A percentile compares a stretch with the other conserved stretches of the same genome.
Evolutionary conservation across 2,113 vertebrate genomes (phyloP).

Genomic region (Polyodon spathula): DNA sequence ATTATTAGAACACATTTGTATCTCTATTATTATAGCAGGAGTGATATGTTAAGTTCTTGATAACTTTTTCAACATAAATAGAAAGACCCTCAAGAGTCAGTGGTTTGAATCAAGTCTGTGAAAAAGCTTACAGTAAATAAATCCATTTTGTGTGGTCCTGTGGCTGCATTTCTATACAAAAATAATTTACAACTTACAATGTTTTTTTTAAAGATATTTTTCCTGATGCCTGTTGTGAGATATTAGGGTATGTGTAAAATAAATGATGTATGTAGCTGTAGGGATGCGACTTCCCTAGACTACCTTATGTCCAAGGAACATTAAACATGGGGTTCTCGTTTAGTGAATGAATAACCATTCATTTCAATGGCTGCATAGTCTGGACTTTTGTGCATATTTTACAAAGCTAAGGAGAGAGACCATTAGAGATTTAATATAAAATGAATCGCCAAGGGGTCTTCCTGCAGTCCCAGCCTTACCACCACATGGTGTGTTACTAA

Average conservation of each 20-base stretch:
- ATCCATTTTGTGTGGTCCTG: constrained; percentile 11
- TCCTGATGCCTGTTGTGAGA: constrained; percentile 85
- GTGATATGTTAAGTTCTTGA: not conserved
- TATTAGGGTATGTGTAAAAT: constrained; percentile 98
- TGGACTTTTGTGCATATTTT: constrained; percentile 98
- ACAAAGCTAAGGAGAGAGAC: constrained; percentile 83
- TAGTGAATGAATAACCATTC: constrained; percentile 99
- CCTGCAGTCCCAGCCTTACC: constrained; percentile 86
- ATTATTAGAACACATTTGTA: too few relatives aligned
- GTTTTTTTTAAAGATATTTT: constrained; percentile 66
- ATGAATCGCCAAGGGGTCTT: constrained; percentile 98
- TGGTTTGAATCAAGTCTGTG: not conserved
- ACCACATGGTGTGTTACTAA: constrained; percentile 99
- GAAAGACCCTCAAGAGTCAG: not conserved
- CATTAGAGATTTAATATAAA: constrained; percentile 99
- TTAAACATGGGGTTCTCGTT: constrained; percentile 99
- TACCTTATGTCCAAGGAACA: constrained; percentile 99
- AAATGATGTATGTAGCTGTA: constrained; percentile 99
- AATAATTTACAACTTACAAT: constrained; percentile 58
- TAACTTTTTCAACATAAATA: not conserved
- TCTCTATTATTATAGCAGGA: too few relatives aligned
- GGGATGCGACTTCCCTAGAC: constrained; percentile 85
- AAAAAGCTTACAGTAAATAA: not conserved
- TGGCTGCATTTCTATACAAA: constrained; percentile 17
- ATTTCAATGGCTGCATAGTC: constrained; percentile 86